phyloP scores from a whole-genome alignment of 92 coral and sea anemone genomes.

The Diadumene lineata region DNA sequence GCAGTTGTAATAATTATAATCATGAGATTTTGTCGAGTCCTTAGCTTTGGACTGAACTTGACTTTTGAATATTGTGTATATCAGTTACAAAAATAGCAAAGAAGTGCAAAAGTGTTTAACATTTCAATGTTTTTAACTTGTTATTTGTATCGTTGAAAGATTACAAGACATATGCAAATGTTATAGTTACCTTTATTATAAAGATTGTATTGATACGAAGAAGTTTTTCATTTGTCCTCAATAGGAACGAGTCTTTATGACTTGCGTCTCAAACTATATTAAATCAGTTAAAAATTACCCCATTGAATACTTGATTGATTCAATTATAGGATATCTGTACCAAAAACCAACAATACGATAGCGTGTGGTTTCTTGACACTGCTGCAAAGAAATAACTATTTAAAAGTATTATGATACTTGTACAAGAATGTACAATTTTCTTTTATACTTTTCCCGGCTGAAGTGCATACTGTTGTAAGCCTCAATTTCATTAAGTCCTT shows the following conservation, averaged over 20 bases:
- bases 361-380: not conserved
- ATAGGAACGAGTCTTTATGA: not conserved
- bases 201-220: not conserved
- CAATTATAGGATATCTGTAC: not conserved
- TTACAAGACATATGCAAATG: not conserved
- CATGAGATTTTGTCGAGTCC: not conserved
- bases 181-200: not conserved
- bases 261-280: conserved; percentile 5
- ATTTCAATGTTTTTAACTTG: not conserved
- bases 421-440: too few relatives aligned
- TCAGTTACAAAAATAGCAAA: not conserved
- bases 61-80: not conserved
- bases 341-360: not conserved
- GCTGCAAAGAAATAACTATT: not conserved
- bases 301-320: not conserved
- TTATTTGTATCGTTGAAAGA: not conserved
- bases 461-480: too few relatives aligned
- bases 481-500: too few relatives aligned
- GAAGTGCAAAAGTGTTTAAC: not conserved
- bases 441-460: too few relatives aligned
- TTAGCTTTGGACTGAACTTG: not conserved
- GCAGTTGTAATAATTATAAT: not conserved
- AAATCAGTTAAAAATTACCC: conserved; percentile 4
- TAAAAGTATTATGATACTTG: too few relatives aligned
- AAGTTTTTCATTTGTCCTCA: conserved; percentile 2